phyloP scores from a whole-genome alignment of 2,113 vertebrate genomes.

The Phaethornis superciliosus region DNA sequence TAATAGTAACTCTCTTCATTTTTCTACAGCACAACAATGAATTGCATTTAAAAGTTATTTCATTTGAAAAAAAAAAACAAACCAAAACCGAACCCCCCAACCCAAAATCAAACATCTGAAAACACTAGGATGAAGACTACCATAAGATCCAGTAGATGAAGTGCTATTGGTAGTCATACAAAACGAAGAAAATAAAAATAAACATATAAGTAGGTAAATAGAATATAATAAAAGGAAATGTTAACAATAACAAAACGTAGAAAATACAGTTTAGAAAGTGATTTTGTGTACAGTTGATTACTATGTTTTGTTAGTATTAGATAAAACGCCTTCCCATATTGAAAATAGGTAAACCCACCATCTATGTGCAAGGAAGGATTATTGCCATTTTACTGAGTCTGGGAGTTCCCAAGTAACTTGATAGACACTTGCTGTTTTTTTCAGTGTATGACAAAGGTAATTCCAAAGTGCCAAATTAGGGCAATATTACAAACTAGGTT shows the following conservation, averaged over 20 bases:
- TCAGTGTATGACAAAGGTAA: background rate
- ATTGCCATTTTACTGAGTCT: background rate
- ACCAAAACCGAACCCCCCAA: accelerated
- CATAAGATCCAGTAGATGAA: background rate
- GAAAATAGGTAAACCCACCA: background rate
- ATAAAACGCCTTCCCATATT: background rate
- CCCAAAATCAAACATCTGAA: background rate
- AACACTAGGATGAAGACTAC: accelerated
- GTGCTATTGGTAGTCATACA: background rate
- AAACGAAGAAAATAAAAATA: background rate
- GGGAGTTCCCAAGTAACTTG: background rate
- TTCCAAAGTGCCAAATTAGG: background rate
- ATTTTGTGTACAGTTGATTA: background rate
- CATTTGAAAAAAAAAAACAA: background rate
- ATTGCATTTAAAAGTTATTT: no score
- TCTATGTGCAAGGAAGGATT: background rate
- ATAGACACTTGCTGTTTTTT: background rate
- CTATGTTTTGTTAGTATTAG: background rate
- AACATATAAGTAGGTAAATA: background rate
- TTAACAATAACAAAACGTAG: background rate
- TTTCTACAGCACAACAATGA: background rate
- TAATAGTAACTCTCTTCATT: background rate
- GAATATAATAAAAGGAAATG: background rate
- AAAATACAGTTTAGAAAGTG: background rate
- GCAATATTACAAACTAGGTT: background rate